These are phyloP conservation scores for Diadumene lineata DNA, from an alignment of 92 coral and sea anemone genomes.

Conservation along the genomic window DNA sequence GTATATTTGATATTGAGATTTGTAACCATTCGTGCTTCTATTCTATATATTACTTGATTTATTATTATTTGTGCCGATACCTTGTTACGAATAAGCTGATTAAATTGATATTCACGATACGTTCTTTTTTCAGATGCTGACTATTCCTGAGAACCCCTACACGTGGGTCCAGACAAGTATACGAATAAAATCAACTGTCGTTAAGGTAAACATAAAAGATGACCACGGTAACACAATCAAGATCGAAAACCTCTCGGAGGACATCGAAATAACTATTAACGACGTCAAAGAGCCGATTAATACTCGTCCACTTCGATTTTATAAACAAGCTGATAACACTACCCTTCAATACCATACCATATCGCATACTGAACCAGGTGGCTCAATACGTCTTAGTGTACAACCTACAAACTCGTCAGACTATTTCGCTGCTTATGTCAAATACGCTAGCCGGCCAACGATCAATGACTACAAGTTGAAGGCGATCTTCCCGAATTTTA, in stretches of 20 bases:
- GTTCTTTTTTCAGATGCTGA: constrained; percentile 35
- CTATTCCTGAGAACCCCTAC: constrained; percentile 51
- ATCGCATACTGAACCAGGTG: constrained; percentile 37
- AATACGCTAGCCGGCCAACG: constrained; percentile 55
- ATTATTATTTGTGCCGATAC: too few relatives aligned
- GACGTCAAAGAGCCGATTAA: constrained; percentile 15
- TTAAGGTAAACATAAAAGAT: constrained; percentile 35
- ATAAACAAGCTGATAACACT: constrained; percentile 47
- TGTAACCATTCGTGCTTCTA: too few relatives aligned
- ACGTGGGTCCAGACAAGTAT: constrained; percentile 61
- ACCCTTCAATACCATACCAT: constrained; percentile 65
- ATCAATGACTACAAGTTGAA: constrained; percentile 35
- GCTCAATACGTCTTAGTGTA: constrained; percentile 49
- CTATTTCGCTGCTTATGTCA: constrained; percentile 40
- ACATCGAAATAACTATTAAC: constrained; percentile 62
- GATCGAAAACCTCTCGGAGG: constrained; percentile 55
- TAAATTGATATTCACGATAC: too few relatives aligned
- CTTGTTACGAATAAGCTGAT: too few relatives aligned
- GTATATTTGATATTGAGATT: too few relatives aligned
- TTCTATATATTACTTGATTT: too few relatives aligned
- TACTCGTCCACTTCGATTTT: constrained; percentile 25
- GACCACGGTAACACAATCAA: constrained; percentile 33
- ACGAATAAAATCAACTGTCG: constrained; percentile 43
- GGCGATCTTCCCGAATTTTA: constrained; percentile 41
- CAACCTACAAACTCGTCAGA: constrained; percentile 52